A percentile compares a stretch with the other conserved stretches of the same genome.
phyloP scores from a whole-genome alignment of 2,113 vertebrate genomes.

The Arenaria interpres region DNA sequence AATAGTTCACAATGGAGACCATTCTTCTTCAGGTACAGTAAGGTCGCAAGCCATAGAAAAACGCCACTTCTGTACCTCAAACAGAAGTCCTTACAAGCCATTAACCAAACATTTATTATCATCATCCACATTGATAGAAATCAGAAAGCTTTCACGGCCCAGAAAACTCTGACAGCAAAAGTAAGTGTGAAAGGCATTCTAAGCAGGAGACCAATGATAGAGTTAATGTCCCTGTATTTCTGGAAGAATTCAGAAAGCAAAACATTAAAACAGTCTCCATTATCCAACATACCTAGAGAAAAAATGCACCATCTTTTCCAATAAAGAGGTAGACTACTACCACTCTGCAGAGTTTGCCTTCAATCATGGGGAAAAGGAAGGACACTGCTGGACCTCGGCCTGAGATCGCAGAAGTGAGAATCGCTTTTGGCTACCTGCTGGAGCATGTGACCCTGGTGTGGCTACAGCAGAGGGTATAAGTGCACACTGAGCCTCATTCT shows the following conservation, averaged over 20 bases:
- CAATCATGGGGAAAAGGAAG: neutral
- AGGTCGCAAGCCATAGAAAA: neutral
- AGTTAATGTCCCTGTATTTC: neutral
- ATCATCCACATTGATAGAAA: neutral
- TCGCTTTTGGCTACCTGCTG: neutral
- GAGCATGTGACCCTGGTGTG: fast-evolving
- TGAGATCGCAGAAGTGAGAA: neutral
- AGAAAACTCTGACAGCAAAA: neutral
- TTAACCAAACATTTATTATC: neutral
- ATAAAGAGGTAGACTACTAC: neutral
- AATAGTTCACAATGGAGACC: neutral
- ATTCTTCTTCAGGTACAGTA: neutral
- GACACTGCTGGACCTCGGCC: neutral
- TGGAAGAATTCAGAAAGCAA: neutral
- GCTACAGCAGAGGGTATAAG: too few species aligned
- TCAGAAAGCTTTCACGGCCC: neutral
- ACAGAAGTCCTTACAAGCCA: neutral
- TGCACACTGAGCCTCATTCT: fast-evolving
- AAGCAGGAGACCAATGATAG: neutral
- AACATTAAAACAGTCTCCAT: neutral
- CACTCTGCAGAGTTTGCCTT: neutral
- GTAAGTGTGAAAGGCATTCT: neutral
- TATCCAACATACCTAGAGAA: neutral
- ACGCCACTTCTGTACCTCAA: neutral
- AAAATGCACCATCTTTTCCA: neutral